Base-by-base conservation (phyloP, 1,140 invertebrate species). In the Leptoteleia sp. region DNA sequence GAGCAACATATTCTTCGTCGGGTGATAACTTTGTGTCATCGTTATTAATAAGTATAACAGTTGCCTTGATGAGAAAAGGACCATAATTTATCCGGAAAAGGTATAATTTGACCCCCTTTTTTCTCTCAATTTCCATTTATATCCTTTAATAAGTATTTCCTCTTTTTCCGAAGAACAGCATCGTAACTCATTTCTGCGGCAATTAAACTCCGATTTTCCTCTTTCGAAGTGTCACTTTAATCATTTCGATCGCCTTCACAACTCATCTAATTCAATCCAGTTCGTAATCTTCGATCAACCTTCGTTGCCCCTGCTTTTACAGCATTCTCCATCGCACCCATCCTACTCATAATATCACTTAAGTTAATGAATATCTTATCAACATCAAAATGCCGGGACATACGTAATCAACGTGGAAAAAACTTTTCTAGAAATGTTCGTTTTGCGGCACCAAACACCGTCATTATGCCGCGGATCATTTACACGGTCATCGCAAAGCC, bases 301-400 rank as follows among this genome's bases (percentile, higher is more conserved):
- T 19, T 33, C 15, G n/a, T n/a, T n/a, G n/a, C n/a, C n/a, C n/a
- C n/a, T n/a, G n/a, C n/a, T n/a, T n/a, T n/a, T 3, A 13, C 7
- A 12, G 6, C 15, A 52, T 29, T 37, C 29, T 22, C 0, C 9
- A 15, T 37, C 22, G 11, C 29, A 29, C 11, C 13, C 27, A 43
- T 35, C 31, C 19, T 47, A 31, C 47, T 16, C 27, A 13, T 73
- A 50, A 73, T 73, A 73, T 65, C 70, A 65, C 31, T 73, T 73
- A 67, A 59, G 6, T 59, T 75, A 65, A 65, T 75, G 61, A 59
- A 67, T 59, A 65, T 67, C 52, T 59, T 75, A 65, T 64, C 59
- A 50, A 22, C 40, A 65, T 73, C 37, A 31, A 52, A 71, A 71
- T 62, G 62, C 55, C 67, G 17, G 54, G 45, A 45, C 22, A 37